Evolutionary conservation across 2,888 invertebrate species (phyloP).

Genomic region (Orthonevra nobilis): DNA sequence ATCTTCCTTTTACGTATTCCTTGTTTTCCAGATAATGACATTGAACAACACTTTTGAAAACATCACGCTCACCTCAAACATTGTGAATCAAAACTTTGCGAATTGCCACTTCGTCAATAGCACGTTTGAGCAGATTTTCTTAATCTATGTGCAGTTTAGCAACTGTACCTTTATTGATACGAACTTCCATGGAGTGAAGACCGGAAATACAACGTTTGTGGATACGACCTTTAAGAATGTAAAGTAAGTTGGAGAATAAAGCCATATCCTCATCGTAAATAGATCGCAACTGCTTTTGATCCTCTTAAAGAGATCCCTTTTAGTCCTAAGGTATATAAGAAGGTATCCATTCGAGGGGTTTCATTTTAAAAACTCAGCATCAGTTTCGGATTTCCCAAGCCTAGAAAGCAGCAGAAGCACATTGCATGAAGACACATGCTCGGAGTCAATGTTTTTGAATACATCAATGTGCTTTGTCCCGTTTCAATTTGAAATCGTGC

Average conservation of each 20-base stretch:
- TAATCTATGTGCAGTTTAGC: constrained; percentile 87
- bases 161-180: constrained; percentile 87
- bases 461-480: too few species aligned
- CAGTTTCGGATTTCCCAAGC: too few species aligned
- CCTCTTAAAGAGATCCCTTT: neutral
- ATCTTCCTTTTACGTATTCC: neutral
- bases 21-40: constrained; percentile 78
- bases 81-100: constrained; percentile 84
- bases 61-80: constrained; percentile 82
- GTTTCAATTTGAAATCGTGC: too few species aligned
- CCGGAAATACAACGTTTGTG: constrained; percentile 85
- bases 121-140: constrained; percentile 85
- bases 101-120: constrained; percentile 84
- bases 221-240: constrained; percentile 84
- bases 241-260: too few species aligned
- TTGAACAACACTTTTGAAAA: constrained; percentile 78
- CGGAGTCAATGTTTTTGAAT: too few species aligned
- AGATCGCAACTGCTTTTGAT: neutral
- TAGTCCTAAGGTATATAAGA: too few species aligned
- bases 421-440: too few species aligned
- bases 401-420: too few species aligned
- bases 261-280: too few species aligned
- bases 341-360: too few species aligned
- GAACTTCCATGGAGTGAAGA: constrained; percentile 86
- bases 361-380: too few species aligned